Conservation (phyloP, 1,140 invertebrate genomes). For the Neotoxoptera formosana region DNA sequence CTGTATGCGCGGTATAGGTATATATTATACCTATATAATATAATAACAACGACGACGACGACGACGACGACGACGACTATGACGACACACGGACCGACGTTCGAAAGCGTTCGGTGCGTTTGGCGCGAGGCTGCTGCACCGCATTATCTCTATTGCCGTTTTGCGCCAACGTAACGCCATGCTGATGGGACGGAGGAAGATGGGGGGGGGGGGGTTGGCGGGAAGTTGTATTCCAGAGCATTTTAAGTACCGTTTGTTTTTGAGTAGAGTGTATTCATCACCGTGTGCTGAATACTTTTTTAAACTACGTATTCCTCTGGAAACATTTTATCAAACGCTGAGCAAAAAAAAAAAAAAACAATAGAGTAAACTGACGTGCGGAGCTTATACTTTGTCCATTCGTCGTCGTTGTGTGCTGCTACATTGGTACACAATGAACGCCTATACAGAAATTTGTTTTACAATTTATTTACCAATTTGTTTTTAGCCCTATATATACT, state of each 20-base stretch:
- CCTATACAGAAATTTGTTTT: background rate
- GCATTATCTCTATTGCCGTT: background rate
- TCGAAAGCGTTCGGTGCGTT: background rate
- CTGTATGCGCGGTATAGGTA: background rate
- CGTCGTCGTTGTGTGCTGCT: background rate
- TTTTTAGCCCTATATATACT: too few relatives aligned
- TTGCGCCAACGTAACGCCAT: background rate
- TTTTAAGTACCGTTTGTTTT: background rate
- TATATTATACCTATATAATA: too few relatives aligned
- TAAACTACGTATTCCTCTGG: background rate
- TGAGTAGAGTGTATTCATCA: background rate
- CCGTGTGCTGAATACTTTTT: background rate
- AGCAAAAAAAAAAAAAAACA: background rate
- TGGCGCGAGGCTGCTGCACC: background rate
- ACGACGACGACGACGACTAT: background rate
- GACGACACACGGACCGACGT: background rate
- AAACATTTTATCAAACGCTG: background rate
- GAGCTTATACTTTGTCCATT: background rate
- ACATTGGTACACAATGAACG: background rate
- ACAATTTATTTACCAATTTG: too few relatives aligned
- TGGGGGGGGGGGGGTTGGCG: too few relatives aligned
- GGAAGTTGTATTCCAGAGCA: background rate
- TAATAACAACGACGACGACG: background rate
- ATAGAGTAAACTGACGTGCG: background rate
- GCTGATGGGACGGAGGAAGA: too few relatives aligned